Evolutionary conservation across 2,797 vertebrate genomes (phyloP).

Genomic region (Sparidentex hasta): DNA sequence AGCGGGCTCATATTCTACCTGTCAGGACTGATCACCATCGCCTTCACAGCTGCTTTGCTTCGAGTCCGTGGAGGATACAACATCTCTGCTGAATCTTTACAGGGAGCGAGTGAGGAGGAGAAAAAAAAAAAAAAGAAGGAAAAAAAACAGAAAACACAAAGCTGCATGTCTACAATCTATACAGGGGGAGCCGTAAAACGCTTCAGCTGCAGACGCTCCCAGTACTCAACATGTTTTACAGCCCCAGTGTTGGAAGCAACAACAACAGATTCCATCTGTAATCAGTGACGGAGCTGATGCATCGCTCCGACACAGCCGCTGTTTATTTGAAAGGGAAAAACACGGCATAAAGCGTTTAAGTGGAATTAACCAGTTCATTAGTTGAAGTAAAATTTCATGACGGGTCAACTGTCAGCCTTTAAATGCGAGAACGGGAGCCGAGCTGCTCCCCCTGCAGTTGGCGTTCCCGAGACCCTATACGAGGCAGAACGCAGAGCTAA

Average conservation of each 20-base stretch:
- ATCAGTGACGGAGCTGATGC: slow-evolving; percentile 48
- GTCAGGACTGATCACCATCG: slow-evolving; percentile 74
- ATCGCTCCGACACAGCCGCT: slow-evolving; percentile 39
- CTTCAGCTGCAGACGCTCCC: slow-evolving; percentile 52
- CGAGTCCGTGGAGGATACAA: slow-evolving; percentile 49
- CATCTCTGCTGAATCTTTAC: slow-evolving; percentile 61
- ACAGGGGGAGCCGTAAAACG: slow-evolving; percentile 40
- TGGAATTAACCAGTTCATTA: slow-evolving; percentile 76
- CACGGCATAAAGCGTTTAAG: slow-evolving; percentile 52
- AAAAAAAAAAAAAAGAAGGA: slow-evolving; percentile 1
- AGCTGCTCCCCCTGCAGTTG: slow-evolving; percentile 22
- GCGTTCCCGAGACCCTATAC: slow-evolving; percentile 29
- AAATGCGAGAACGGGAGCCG: slow-evolving; percentile 47
- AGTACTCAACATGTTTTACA: slow-evolving; percentile 32
- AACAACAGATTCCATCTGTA: slow-evolving; percentile 46
- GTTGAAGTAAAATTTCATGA: slow-evolving; percentile 62
- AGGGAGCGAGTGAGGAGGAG: neutral
- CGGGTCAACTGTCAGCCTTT: slow-evolving; percentile 63
- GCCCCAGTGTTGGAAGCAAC: slow-evolving; percentile 28
- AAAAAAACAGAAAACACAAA: neutral
- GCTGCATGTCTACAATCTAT: slow-evolving; percentile 30
- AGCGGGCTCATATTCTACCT: slow-evolving; percentile 79
- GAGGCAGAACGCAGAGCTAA: slow-evolving; percentile 45
- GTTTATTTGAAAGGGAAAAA: slow-evolving; percentile 57
- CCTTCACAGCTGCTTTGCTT: slow-evolving; percentile 66